Base-by-base conservation (phyloP, 2,888 invertebrate genomes). In the Lithophane leautieri region DNA sequence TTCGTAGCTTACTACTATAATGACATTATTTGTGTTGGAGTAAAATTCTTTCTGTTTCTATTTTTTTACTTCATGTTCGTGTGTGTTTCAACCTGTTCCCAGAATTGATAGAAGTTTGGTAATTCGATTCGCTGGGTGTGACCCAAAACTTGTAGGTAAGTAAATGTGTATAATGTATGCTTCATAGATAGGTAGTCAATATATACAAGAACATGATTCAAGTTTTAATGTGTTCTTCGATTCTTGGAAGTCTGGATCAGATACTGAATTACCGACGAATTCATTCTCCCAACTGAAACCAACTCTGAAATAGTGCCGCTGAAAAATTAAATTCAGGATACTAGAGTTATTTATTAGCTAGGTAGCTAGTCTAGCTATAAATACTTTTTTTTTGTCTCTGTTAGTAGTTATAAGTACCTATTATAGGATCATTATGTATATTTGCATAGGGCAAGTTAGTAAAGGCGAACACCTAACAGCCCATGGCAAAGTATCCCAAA, bases 141-240 rank as follows among this genome's bases (percentile, higher is more conserved):
- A 74, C 63, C 60, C 54, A 69, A 79, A 42, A 74, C 56, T 66
- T 70, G 56, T 75, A 63, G 34, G 34, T 34, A 70, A 50, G 34
- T 34, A 70, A 50, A 44, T 58, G 14, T 61, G 60, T 61, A 14
- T 66, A 40, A 9, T 34, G 40, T 62, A 52, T 50, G 78, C 22
- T 71, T 79, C 25, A 65, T 11, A 52, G 25, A 22, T 67, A 52
- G 25, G 19, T 67, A 80, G 58, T 25, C 42, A 54, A 16, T 75
- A 65, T 58, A 67, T 42, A 76, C 76, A 76, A 68, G 40, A 60
- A 67, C n/a, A 60, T 76, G 42, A 67, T 50, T 50, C 47, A 76
- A 67, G 42, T 76, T 28, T 47, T 25, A 58, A 76, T 67, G 42
- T 42, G 3, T 50, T 76, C 42, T 42, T 44, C 3, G n/a, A 60